Conservation (phyloP, 2,113 vertebrate genomes). For the Serinus canaria region DNA sequence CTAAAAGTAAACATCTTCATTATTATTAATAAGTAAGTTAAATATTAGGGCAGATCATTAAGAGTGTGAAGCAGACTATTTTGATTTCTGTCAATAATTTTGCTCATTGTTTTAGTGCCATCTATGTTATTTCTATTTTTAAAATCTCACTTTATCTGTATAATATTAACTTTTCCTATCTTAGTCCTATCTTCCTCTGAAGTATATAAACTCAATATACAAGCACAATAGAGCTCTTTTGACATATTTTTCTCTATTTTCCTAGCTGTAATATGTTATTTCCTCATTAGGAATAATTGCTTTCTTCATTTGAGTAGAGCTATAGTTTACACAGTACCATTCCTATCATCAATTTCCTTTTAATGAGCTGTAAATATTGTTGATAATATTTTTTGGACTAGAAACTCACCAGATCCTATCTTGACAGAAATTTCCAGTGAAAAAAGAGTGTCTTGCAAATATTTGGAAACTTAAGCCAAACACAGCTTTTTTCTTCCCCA, state of each 20-base stretch:
- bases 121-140: not conserved
- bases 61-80: not conserved
- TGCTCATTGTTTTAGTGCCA: not conserved
- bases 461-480: not conserved
- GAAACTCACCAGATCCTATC: not conserved
- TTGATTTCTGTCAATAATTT: not conserved
- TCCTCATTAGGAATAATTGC: not conserved
- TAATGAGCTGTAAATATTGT: not conserved
- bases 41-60: not conserved
- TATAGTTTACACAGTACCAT: not conserved
- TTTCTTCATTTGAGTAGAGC: not conserved
- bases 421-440: not conserved
- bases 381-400: not conserved
- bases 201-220: not conserved
- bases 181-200: not conserved
- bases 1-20: not conserved
- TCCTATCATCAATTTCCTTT: not conserved
- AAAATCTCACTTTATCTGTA: not conserved
- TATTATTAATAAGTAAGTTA: not conserved
- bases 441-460: not conserved
- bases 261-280: not conserved
- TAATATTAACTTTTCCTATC: not conserved
- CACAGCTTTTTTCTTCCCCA: not conserved
- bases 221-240: not conserved
- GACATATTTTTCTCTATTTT: not conserved